A percentile compares a stretch with the other conserved stretches of the same genome.
These are phyloP conservation scores for Scaptomyza caliginosa DNA, from an alignment of 2,888 invertebrate species.

Conservation along the genomic window DNA sequence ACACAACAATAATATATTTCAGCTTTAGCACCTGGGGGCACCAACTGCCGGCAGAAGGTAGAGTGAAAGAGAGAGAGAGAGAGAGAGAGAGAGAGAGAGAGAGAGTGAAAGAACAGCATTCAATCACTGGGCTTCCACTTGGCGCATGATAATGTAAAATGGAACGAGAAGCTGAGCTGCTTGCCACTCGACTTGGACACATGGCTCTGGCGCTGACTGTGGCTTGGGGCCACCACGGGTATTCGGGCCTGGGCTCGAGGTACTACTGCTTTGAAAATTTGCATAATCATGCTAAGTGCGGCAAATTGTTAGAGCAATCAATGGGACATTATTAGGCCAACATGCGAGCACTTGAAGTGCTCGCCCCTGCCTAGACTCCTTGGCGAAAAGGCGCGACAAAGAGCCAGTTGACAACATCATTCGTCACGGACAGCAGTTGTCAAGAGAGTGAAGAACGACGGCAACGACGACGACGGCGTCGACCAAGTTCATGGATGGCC, in stretches of 20 bases:
- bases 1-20: constrained; percentile 40
- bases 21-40: constrained; percentile 40
- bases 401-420: constrained; percentile 64
- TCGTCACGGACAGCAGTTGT: constrained; percentile 44
- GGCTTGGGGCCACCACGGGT: constrained; percentile 19
- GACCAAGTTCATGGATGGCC: constrained; percentile 29
- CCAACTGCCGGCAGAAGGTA: constrained; percentile 26
- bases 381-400: constrained; percentile 11
- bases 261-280: constrained; percentile 43
- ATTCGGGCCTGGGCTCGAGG: constrained; percentile 8
- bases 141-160: constrained; percentile 44
- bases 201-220: not conserved
- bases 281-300: constrained; percentile 66
- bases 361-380: not conserved
- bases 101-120: constrained; percentile 27
- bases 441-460: not conserved
- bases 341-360: constrained; percentile 62
- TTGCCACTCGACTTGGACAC: constrained; percentile 34
- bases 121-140: constrained; percentile 50
- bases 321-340: constrained; percentile 66
- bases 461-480: constrained; percentile 3
- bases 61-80: not conserved
- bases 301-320: constrained; percentile 51
- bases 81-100: not conserved
- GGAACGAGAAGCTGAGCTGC: constrained; percentile 42